A percentile compares a stretch with the other conserved stretches of the same genome.
These are phyloP conservation scores for Potamilus streckersoni DNA, from an alignment of 1,140 invertebrate genomes.

Conservation along the genomic window DNA sequence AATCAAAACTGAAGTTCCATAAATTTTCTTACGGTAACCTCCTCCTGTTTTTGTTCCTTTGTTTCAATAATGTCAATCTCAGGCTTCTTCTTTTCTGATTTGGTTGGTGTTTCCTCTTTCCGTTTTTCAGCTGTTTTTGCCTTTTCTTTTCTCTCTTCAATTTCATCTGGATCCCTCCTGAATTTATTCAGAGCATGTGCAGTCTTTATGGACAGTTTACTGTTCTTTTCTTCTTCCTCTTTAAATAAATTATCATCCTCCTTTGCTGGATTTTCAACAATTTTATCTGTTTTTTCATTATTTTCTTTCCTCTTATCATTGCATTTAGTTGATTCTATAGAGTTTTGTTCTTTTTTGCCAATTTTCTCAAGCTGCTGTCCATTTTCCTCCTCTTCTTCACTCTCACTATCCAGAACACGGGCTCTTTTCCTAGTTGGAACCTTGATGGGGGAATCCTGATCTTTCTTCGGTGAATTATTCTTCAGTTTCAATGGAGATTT, in stretches of 20 bases:
- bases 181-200: too few species aligned
- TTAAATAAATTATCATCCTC: not conserved
- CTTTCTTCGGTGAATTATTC: constrained; percentile 20
- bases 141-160: too few species aligned
- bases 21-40: constrained; percentile 1
- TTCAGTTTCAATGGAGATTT: constrained; percentile 27
- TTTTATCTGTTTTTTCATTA: not conserved
- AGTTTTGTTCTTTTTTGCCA: not conserved
- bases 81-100: constrained; percentile 11
- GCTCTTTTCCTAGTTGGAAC: constrained; percentile 23
- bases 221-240: constrained; percentile 4
- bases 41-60: not conserved
- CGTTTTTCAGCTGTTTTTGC: constrained; percentile 8
- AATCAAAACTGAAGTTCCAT: too few species aligned
- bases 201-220: too few species aligned
- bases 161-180: too few species aligned
- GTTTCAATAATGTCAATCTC: not conserved
- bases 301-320: not conserved
- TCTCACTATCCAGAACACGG: constrained; percentile 22
- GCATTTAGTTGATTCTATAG: not conserved
- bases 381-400: constrained; percentile 7
- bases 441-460: constrained; percentile 28
- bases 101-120: constrained; percentile 12
- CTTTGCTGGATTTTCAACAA: not conserved
- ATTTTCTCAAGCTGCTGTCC: constrained; percentile 24